Evolutionary conservation across 2,113 vertebrate genomes (phyloP).

Genomic region (Lanius collurio): DNA sequence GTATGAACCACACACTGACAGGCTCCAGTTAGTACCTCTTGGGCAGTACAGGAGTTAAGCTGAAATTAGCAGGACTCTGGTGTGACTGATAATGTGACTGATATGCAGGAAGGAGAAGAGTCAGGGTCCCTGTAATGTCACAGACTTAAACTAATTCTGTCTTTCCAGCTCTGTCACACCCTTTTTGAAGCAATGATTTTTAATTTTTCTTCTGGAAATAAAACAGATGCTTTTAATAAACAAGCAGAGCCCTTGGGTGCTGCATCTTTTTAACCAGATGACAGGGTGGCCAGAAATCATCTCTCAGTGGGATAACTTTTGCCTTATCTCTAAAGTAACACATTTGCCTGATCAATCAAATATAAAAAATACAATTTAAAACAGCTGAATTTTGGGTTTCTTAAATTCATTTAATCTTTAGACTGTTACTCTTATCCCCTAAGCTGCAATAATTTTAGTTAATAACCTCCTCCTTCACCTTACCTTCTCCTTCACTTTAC

Average conservation of each 20-base stretch:
- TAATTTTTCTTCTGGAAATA: background rate
- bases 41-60: background rate
- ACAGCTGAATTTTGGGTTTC: background rate
- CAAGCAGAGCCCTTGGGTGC: background rate
- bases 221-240: conserved; percentile 4
- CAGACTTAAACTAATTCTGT: background rate
- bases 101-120: background rate
- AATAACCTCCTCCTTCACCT: conserved; percentile 9
- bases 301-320: background rate
- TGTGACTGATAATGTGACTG: rapidly evolving
- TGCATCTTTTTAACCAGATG: background rate
- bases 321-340: conserved; percentile 49
- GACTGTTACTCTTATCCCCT: background rate
- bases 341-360: conserved; percentile 29
- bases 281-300: background rate
- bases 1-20: rapidly evolving
- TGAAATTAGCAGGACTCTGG: background rate
- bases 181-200: background rate
- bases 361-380: background rate
- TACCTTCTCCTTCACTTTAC: background rate
- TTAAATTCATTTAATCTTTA: background rate
- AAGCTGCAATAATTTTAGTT: background rate
- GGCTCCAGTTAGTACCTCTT: background rate
- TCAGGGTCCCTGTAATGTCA: background rate
- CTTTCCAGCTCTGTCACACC: background rate